Base-by-base conservation (phyloP, 2,888 invertebrate genomes). In the Agriopis marginaria region DNA sequence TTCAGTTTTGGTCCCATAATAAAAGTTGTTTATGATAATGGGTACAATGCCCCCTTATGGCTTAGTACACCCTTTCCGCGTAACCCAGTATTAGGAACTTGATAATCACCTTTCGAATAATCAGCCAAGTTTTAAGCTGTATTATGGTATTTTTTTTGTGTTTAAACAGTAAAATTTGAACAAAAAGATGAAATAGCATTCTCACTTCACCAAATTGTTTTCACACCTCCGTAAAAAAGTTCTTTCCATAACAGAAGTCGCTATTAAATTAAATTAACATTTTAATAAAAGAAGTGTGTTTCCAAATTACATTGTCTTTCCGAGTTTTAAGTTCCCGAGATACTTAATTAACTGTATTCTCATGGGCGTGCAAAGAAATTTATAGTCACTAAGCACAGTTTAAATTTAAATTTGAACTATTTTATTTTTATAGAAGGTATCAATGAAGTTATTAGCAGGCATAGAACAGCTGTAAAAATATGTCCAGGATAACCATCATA, bases 291-390 rank as follows among this genome's bases (percentile, higher is more conserved):
- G 63, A 59, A 64, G 63, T 66, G 71, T 77, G 65, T 63, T 72
- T 72, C 69, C 54, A 68, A 78, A 76, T 77, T 75, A 74, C 63
- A 67, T 68, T 74, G 65, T 73, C 70, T 63, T 68, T 61, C 47
- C 51, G 68, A 73, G 65, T 71, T 71, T 66, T 64, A 67, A 70
- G 70, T 75, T 75, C 66, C 69, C 42, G 23, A 47, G 77, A 72
- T 64, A 65, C 80, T 82, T 79, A 81, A 85, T 85, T 85, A 82
- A 80, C 75, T 71, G 72, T 66, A 75, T 82, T 84, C 82, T 77
- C 84, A 81, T 77, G 75, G 72, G 68, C 70, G 58, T 64, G 68
- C 76, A 66, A 73, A 68, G 68, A 72, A 74, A 77, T 78, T 81
- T 79, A 78, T 78, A 78, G 77, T 79, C 78, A 75, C 81, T 81